phyloP scores from a whole-genome alignment of 2,797 vertebrate species.

The Pangasius macronema region DNA sequence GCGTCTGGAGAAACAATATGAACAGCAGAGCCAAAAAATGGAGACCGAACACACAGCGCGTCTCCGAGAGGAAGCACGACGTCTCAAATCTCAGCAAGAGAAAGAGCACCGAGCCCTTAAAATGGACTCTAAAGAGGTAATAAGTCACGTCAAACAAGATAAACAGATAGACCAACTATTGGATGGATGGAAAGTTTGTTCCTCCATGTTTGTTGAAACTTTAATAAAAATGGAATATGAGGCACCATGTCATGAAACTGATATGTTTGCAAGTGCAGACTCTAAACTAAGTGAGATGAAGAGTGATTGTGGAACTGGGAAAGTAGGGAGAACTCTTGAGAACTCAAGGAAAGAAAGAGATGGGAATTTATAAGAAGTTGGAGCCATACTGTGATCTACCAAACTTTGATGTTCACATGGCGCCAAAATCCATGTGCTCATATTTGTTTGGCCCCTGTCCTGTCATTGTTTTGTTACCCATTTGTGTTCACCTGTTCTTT shows the following conservation, averaged over 20 bases:
- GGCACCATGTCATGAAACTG: background rate
- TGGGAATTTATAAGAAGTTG: background rate
- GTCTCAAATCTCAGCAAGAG: constrained; percentile 71
- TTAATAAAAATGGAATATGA: background rate
- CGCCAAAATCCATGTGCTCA: background rate
- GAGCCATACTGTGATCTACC: background rate
- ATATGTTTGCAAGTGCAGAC: background rate
- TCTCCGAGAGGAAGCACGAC: constrained; percentile 69
- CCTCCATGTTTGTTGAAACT: background rate
- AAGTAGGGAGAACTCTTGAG: background rate
- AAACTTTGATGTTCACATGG: background rate
- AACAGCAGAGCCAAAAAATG: constrained; percentile 63
- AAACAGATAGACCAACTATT: background rate
- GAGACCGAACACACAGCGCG: constrained; percentile 65
- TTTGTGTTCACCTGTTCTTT: background rate
- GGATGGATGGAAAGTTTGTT: background rate
- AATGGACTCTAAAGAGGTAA: constrained; percentile 66
- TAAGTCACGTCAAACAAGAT: background rate
- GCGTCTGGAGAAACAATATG: constrained; percentile 62
- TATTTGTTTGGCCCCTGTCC: background rate
- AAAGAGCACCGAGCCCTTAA: constrained; percentile 61
- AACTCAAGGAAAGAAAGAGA: background rate
- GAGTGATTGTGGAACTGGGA: background rate
- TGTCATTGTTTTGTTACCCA: background rate
- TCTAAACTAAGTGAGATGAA: background rate